Evolutionary conservation across 1,140 invertebrate species (phyloP).

Genomic region (Pseudachorutes palmiensis): DNA sequence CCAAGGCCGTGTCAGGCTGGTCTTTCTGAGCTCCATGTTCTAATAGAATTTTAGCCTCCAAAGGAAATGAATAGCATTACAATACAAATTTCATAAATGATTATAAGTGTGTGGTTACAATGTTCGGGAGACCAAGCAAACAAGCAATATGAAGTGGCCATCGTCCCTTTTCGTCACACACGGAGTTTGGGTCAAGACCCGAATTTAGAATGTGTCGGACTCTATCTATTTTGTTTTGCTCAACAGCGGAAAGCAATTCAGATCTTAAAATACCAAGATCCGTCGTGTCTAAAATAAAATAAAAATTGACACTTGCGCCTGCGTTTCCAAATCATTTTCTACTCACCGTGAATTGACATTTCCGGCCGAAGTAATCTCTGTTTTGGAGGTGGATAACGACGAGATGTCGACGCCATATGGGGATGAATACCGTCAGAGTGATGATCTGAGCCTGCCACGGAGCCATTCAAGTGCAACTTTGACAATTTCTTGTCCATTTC

Average conservation of each 20-base stretch:
- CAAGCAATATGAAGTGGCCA: constrained; percentile 33
- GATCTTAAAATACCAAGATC: constrained; percentile 23
- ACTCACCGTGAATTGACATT: not conserved
- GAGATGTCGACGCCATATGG: not conserved
- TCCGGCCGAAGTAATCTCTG: not conserved
- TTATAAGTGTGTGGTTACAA: constrained; percentile 35
- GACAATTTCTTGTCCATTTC: not conserved
- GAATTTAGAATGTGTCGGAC: constrained; percentile 32
- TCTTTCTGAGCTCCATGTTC: constrained; percentile 37
- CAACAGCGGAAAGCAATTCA: constrained; percentile 33
- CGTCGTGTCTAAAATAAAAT: not conserved
- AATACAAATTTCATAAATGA: too few species aligned
- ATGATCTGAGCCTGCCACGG: not conserved
- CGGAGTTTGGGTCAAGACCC: constrained; percentile 36
- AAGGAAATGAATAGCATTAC: too few species aligned
- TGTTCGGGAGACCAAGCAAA: constrained; percentile 23
- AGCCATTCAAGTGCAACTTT: not conserved
- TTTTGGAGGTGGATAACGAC: not conserved
- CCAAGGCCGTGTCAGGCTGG: constrained; percentile 35
- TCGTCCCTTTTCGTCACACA: constrained; percentile 36
- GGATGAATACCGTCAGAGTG: not conserved
- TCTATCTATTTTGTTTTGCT: constrained; percentile 36
- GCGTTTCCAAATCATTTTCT: not conserved
- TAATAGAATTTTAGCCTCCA: constrained; percentile 32
- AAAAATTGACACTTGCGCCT: too few species aligned